Conservation (phyloP, 2,888 invertebrate species). For the Ichneumon xanthorius region DNA sequence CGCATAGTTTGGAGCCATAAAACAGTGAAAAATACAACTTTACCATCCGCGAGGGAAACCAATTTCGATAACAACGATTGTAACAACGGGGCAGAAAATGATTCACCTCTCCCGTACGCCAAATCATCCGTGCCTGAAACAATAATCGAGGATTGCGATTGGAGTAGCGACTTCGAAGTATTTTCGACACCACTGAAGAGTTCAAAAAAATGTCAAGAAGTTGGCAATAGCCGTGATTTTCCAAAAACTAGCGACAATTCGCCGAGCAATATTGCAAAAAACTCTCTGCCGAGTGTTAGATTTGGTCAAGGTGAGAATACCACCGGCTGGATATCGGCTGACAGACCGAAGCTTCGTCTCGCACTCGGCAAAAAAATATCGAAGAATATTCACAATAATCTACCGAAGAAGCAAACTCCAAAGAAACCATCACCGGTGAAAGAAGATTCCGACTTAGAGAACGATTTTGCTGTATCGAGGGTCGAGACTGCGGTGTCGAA, state of each 20-base stretch:
- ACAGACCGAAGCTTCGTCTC: slow-evolving; percentile 41
- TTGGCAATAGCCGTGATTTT: background rate
- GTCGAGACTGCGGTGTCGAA: slow-evolving; percentile 35
- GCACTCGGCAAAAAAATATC: slow-evolving; percentile 53
- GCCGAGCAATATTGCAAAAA: background rate
- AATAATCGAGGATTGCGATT: slow-evolving; percentile 71
- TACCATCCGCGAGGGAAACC: background rate
- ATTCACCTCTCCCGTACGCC: background rate
- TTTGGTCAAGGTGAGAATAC: slow-evolving; percentile 6
- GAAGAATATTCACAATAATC: slow-evolving; percentile 37
- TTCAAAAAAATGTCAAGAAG: slow-evolving; percentile 11
- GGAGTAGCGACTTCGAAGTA: slow-evolving; percentile 74
- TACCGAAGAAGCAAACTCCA: background rate
- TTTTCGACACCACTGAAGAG: slow-evolving; percentile 2
- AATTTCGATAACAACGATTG: background rate
- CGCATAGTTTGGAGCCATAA: background rate
- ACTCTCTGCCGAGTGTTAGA: slow-evolving; percentile 1
- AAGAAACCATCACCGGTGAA: background rate
- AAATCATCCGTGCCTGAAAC: slow-evolving; percentile 35
- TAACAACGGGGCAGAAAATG: background rate
- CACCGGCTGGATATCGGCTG: slow-evolving; percentile 43
- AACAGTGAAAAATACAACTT: background rate
- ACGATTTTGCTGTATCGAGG: slow-evolving; percentile 55
- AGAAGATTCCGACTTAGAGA: slow-evolving; percentile 58
- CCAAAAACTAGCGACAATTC: slow-evolving; percentile 1